Evolutionary conservation across 2,113 vertebrate species (phyloP), one percentile per base, ranked within the genome.

Genomic region (Galeopterus variegatus): DNA sequence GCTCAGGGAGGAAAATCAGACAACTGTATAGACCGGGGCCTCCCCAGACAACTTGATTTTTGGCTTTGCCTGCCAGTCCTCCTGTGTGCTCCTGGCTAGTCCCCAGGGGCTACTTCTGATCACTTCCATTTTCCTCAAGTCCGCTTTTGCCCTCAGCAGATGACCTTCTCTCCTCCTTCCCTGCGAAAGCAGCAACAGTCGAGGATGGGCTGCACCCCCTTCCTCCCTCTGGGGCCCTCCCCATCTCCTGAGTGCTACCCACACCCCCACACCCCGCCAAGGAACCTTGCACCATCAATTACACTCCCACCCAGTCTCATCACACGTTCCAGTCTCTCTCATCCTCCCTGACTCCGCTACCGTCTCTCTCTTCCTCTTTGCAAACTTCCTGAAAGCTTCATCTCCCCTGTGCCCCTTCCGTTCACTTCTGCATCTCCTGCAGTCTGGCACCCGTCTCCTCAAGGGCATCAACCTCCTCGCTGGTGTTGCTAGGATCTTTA

Each of bases 121-220:
- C 1, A 1, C 15, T 62, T 65, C 31, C 17, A 0, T 80, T 75
- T 48, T 19, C 67, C n/a, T 19, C 45, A 58, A 4, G 18, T 18
- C 10, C 21, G 4, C 26, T 17, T 19, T 48, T 92, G 31, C 21
- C 73, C 50, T 72, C 69, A 41, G 54, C 28, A 88, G 52, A 41
- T 50, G 21, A 65, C 60, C 13, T 14, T 18, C 24, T 75, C 24
- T 62, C 50, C 54, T 69, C 28, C 45, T 54, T 73, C 62, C 67
- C 45, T 77, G 18, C 33, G 50, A 81, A 69, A n/a, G 41, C 8
- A 41, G 72, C 28, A 48, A 26, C 21, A 11, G 58, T 64, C 5
- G 0, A 31, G 3, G 8, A 6, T 0, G 26, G 54, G 14, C 81
- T 36, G 28, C 19, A 21, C 17, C 0, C 8, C 28, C 8, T 50